These are phyloP conservation scores for Aspidiotus destructor DNA, from an alignment of 2,888 invertebrate species.

Conservation along the genomic window DNA sequence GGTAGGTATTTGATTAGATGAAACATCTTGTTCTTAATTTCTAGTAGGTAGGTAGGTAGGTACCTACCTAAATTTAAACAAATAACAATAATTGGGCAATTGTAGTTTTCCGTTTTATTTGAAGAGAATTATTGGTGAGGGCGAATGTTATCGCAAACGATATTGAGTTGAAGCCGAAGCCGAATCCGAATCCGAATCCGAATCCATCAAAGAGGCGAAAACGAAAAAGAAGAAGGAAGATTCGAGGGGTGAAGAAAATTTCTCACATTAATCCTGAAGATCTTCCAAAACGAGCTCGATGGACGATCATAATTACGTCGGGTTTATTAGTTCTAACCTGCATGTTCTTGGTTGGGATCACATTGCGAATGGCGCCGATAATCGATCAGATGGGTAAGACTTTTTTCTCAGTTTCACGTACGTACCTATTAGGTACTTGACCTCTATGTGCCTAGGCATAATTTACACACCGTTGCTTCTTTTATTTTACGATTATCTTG, in stretches of 20 bases:
- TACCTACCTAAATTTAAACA: no score
- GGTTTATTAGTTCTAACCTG: conserved; percentile 79
- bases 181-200: conserved; percentile 9
- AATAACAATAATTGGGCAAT: not conserved
- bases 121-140: conserved; percentile 8
- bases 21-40: no score
- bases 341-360: conserved; percentile 79
- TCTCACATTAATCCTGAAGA: conserved; percentile 58
- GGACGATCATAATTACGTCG: conserved; percentile 85
- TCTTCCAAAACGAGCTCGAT: conserved; percentile 70
- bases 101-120: not conserved
- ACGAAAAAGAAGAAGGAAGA: conserved; percentile 37
- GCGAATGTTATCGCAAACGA: conserved; percentile 10
- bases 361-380: conserved; percentile 84
- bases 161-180: conserved; percentile 9
- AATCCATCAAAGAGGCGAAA: conserved; percentile 18
- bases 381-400: conserved; percentile 91
- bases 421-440: not conserved
- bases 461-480: no score
- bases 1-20: no score
- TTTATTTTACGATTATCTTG: no score
- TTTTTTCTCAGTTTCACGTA: not conserved
- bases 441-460: no score
- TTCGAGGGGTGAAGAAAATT: conserved; percentile 39
- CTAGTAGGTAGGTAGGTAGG: no score